Conservation (phyloP, 2,113 vertebrate species). For the Brachypodius melanocephalos region DNA sequence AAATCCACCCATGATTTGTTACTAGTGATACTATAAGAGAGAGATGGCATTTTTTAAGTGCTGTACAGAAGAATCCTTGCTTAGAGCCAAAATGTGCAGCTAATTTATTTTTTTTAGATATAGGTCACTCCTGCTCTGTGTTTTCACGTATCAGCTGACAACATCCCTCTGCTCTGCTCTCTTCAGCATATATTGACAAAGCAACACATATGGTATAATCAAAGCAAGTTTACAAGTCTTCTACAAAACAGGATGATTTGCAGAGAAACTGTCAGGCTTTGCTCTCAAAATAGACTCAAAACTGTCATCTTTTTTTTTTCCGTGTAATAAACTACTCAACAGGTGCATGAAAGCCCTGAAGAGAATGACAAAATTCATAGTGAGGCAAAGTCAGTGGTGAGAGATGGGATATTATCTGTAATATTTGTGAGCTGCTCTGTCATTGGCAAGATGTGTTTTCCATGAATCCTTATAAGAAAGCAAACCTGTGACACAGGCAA, state of each 20-base stretch:
- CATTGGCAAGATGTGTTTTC: not conserved
- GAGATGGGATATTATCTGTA: not conserved
- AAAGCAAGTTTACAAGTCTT: slow-evolving; percentile 62
- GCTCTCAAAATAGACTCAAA: slow-evolving; percentile 53
- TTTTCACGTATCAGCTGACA: slow-evolving; percentile 36
- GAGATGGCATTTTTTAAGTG: not conserved
- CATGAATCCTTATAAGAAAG: not conserved
- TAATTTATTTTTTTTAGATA: slow-evolving; percentile 27
- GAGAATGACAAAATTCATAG: not conserved
- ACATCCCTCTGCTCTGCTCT: slow-evolving; percentile 40
- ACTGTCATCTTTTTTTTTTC: not conserved
- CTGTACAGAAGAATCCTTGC: not conserved
- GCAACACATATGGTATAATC: slow-evolving; percentile 51
- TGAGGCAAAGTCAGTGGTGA: not conserved
- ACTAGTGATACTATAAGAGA: not conserved
- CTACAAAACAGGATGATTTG: slow-evolving; percentile 32
- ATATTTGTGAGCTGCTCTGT: slow-evolving; percentile 10
- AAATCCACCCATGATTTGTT: not conserved
- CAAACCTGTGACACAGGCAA: not conserved
- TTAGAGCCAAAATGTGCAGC: not conserved
- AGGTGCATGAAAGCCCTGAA: slow-evolving; percentile 15
- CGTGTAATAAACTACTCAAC: slow-evolving; percentile 4
- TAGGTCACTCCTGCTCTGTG: slow-evolving; percentile 45
- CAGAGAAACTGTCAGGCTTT: slow-evolving; percentile 50
- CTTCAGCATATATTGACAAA: slow-evolving; percentile 56